Base-by-base conservation (phyloP, 2,797 vertebrate genomes). In the Bradypodion pumilum region DNA sequence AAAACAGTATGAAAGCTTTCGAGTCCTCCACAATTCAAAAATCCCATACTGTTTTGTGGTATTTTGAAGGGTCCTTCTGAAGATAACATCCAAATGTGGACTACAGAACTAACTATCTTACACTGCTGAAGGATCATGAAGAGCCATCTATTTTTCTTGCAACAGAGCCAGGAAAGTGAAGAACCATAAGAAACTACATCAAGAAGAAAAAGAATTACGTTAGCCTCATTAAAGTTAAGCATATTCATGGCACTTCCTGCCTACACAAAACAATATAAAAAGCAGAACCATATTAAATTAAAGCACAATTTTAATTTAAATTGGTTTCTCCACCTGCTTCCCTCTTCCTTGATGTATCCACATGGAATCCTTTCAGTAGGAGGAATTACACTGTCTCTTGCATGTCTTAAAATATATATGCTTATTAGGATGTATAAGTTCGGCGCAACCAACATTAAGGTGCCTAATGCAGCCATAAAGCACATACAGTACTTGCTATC, bases 241-340 rank as follows among this genome's bases (percentile, higher is more conserved):
- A 19, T 37, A 63, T 19, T 59, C n/a, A 74, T 79, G 69, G 44
- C 82, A 80, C 29, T 74, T 80, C 29, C 1, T 16, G 60, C 72
- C 7, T 5, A 44, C 40, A 59, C 37, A 9, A 42, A 27, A 46
- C 0, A 0, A 66, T 32, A 56, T 60, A 49, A 62, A 87, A 90
- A 85, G 56, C 42, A 83, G 60, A 74, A 27, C 29, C 78, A 35
- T 87, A 80, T 86, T 59, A 68, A 40, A 80, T 86, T 59, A 68
- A 40, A 75, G 13, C 27, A 44, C 7, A 60, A 27, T 59, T 86
- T 85, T 42, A 62, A 82, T 52, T 70, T 74, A 59, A 87, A 56
- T 69, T 21, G 42, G 4, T 79, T 86, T 75, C 15, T 65, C 29
- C 86, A 56, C 66, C 74, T 80, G 56, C 63, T 90, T 49, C 83